phyloP scores from a whole-genome alignment of 2,113 vertebrate species.

The Bungarus multicinctus region DNA sequence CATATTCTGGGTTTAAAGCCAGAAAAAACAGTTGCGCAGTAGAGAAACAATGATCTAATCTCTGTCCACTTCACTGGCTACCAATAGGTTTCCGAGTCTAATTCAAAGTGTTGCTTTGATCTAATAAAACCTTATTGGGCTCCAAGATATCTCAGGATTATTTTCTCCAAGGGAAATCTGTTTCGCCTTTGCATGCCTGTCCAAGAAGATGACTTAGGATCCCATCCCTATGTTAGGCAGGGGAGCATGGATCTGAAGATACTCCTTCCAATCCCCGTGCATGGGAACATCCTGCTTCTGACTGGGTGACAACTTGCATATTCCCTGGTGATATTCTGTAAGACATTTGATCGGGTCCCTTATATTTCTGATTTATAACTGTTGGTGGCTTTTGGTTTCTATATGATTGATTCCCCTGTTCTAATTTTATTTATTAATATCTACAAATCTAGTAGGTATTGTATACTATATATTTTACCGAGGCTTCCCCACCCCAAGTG shows the following conservation, averaged over 20 bases:
- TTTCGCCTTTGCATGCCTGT: background rate
- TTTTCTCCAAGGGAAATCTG: background rate
- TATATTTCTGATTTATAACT: background rate
- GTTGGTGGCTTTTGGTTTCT: background rate
- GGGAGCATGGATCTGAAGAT: background rate
- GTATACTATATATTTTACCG: background rate
- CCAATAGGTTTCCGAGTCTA: background rate
- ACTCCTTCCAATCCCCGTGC: background rate
- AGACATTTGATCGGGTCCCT: background rate
- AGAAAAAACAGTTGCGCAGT: background rate
- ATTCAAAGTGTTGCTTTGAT: background rate
- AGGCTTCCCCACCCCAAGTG: background rate
- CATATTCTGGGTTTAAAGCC: background rate
- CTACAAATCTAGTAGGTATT: background rate
- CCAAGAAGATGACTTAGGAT: background rate
- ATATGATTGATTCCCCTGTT: background rate
- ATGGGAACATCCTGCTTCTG: background rate
- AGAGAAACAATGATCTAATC: background rate
- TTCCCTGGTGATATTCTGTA: background rate
- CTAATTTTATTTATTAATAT: background rate
- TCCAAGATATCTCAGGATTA: background rate
- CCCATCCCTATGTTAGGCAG: background rate
- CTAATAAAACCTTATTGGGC: background rate
- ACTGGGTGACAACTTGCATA: background rate
- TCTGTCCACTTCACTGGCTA: background rate